Evolutionary conservation across 1,140 invertebrate genomes (phyloP).

Genomic region (Drosophila albomicans): DNA sequence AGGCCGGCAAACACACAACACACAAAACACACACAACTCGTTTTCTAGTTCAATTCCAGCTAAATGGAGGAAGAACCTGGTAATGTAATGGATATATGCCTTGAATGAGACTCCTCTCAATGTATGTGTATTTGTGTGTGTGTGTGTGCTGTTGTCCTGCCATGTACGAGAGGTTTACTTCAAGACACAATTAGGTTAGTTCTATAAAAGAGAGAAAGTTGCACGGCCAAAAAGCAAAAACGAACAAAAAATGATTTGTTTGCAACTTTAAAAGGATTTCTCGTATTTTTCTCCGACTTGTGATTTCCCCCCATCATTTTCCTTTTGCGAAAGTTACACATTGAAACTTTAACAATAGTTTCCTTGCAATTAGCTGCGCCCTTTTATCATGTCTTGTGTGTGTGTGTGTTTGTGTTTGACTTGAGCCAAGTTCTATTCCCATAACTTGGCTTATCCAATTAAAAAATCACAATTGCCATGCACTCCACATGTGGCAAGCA

Average conservation of each 20-base stretch:
- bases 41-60: conserved; percentile 82
- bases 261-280: conserved; percentile 11
- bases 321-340: conserved; percentile 12
- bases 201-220: conserved; percentile 59
- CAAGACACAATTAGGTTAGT: conserved; percentile 72
- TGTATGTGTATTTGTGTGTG: conserved; percentile 32
- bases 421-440: conserved; percentile 9
- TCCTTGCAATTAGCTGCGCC: conserved; percentile 10
- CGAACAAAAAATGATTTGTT: conserved; percentile 24
- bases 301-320: background rate
- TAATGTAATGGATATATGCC: conserved; percentile 74
- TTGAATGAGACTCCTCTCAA: conserved; percentile 40
- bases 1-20: conserved; percentile 42
- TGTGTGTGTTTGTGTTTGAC: background rate
- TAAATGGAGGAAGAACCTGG: conserved; percentile 72
- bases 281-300: background rate
- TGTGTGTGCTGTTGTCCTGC: conserved; percentile 33
- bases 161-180: conserved; percentile 39
- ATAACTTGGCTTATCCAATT: conserved; percentile 46
- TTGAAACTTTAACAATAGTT: conserved; percentile 24
- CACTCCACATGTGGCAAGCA: conserved; percentile 68
- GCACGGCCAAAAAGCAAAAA: conserved; percentile 7
- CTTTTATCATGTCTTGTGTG: conserved; percentile 17
- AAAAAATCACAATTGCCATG: conserved; percentile 33
- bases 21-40: conserved; percentile 53